A percentile compares a stretch with the other conserved stretches of the same genome.
These are phyloP conservation scores for Bembecia ichneumoniformis DNA, from an alignment of 2,888 invertebrate genomes.

Conservation along the genomic window DNA sequence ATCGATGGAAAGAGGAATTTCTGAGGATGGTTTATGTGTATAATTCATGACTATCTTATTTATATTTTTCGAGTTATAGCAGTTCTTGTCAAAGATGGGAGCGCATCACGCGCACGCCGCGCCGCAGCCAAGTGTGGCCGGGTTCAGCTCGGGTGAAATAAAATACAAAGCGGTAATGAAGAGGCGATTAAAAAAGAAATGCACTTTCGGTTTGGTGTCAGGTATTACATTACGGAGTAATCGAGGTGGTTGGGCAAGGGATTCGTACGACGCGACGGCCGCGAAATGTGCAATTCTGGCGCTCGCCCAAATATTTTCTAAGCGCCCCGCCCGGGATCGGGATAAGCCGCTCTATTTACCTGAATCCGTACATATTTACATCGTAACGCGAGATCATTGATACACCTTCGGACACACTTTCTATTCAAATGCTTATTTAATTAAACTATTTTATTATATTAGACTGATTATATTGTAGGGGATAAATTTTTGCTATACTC, in stretches of 20 bases:
- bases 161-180: too few relatives aligned
- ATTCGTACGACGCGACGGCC: conserved; percentile 25
- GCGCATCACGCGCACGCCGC: not conserved
- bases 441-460: too few relatives aligned
- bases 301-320: conserved; percentile 59
- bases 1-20: too few relatives aligned
- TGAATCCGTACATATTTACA: conserved; percentile 51
- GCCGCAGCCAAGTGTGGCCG: not conserved
- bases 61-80: too few relatives aligned
- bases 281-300: conserved; percentile 53
- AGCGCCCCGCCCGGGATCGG: conserved; percentile 46
- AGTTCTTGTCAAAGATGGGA: too few relatives aligned
- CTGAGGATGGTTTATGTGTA: too few relatives aligned
- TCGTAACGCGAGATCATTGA: conserved; percentile 4
- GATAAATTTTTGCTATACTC: too few relatives aligned
- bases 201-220: conserved; percentile 20
- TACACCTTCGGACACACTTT: too few relatives aligned
- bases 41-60: too few relatives aligned
- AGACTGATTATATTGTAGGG: too few relatives aligned
- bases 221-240: conserved; percentile 44
- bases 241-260: conserved; percentile 36
- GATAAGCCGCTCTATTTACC: conserved; percentile 65
- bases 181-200: conserved; percentile 12
- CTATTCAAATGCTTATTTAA: too few relatives aligned
- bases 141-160: too few relatives aligned